Conservation (phyloP, 2,113 vertebrate species). For the Phyllostomus discolor region DNA sequence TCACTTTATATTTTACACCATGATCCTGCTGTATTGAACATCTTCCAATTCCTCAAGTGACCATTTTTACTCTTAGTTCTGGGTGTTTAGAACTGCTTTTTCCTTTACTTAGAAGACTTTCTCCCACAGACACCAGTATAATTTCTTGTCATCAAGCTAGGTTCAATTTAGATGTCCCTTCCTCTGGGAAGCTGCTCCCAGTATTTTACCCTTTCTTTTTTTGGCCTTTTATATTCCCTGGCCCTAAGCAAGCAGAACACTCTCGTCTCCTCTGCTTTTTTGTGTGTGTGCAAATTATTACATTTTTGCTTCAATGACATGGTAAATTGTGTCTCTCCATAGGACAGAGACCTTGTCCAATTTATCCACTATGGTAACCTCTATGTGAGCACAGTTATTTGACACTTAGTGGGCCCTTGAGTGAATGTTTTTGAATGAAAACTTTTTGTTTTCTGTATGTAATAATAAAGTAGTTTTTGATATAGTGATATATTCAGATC, state of each 20-base stretch:
- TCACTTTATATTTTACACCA: not conserved
- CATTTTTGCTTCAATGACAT: not conserved
- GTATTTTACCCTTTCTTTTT: not conserved
- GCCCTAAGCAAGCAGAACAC: not conserved
- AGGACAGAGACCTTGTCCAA: not conserved
- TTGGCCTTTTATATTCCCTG: too few species aligned
- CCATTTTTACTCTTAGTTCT: not conserved
- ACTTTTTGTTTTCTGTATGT: not conserved
- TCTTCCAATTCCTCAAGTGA: not conserved
- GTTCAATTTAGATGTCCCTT: not conserved
- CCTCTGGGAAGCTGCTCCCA: not conserved
- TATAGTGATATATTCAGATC: not conserved
- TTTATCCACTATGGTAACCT: not conserved
- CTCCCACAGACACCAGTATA: not conserved
- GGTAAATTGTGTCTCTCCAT: not conserved
- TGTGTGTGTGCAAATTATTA: not conserved
- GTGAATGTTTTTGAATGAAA: not conserved
- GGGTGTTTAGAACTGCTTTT: not conserved
- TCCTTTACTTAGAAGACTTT: not conserved
- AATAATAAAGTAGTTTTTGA: not conserved
- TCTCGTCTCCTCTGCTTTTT: not conserved
- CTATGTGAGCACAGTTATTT: not conserved
- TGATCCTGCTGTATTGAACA: not conserved
- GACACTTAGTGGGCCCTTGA: not conserved
- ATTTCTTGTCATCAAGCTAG: not conserved